phyloP scores from a whole-genome alignment of 2,113 vertebrate species.

The Sceloporus undulatus region DNA sequence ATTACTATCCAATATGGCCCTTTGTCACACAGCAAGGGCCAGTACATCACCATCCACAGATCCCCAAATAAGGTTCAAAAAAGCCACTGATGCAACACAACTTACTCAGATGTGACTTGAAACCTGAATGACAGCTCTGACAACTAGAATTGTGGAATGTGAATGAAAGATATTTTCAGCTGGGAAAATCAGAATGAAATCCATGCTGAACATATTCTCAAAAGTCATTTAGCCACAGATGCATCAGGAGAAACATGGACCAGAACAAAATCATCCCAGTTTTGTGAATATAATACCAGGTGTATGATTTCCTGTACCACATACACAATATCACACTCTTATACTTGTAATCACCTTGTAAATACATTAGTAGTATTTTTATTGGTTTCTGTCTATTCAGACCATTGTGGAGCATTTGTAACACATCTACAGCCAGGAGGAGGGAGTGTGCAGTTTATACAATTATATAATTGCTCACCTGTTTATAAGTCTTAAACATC shows the following conservation, averaged over 20 bases:
- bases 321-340: background rate
- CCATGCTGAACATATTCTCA: background rate
- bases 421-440: background rate
- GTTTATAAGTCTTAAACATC: background rate
- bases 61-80: slow-evolving; percentile 1
- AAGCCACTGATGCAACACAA: background rate
- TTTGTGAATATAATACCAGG: background rate
- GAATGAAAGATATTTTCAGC: background rate
- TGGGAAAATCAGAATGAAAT: background rate
- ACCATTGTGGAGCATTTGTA: background rate
- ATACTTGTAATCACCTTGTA: background rate
- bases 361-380: background rate
- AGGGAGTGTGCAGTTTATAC: background rate
- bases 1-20: no score
- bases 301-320: background rate
- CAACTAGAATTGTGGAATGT: background rate
- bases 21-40: no score
- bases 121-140: background rate
- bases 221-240: background rate
- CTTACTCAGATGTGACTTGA: background rate
- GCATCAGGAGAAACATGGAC: background rate
- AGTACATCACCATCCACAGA: background rate
- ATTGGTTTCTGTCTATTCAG: background rate
- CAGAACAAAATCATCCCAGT: background rate
- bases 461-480: background rate